A percentile compares a stretch with the other conserved stretches of the same genome.
These are phyloP conservation scores for Centropyge bicolor DNA, from an alignment of 2,797 vertebrate genomes.

Conservation along the genomic window DNA sequence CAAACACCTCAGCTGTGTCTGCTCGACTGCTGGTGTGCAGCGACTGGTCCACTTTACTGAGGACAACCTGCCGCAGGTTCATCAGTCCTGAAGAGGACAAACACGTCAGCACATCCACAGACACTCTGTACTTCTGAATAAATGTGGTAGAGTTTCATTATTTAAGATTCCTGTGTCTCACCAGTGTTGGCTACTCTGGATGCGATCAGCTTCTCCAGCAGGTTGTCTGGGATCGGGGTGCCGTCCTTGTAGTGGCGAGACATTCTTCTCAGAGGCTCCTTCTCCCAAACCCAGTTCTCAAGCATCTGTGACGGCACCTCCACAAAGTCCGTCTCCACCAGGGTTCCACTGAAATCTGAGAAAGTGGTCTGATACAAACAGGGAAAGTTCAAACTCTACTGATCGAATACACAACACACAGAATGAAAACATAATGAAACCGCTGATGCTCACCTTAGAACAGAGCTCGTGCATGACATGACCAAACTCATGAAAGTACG, in stretches of 20 bases:
- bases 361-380: conserved; percentile 86
- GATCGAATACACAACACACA: neutral
- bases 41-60: conserved; percentile 94
- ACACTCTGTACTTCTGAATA: neutral
- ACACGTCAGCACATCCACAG: neutral
- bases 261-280: conserved; percentile 91
- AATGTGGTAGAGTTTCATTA: neutral
- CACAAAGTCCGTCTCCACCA: conserved; percentile 96
- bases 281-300: conserved; percentile 98
- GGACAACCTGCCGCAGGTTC: conserved; percentile 94
- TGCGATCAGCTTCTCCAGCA: conserved; percentile 92
- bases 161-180: conserved; percentile 62
- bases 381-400: neutral
- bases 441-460: conserved; percentile 86
- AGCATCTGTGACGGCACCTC: conserved; percentile 97
- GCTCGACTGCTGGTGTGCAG: conserved; percentile 87
- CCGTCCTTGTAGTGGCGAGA: conserved; percentile 93
- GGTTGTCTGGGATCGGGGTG: conserved; percentile 85
- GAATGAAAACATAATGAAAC: neutral
- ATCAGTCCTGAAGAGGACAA: conserved; percentile 86
- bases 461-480: conserved; percentile 98
- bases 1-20: conserved; percentile 91
- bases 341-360: conserved; percentile 94
- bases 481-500: conserved; percentile 97
- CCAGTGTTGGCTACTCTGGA: conserved; percentile 96